Percentiles rank a stretch among this genome's conserved stretches.
Conservation (phyloP, 2,113 vertebrate species). For the Crotalus helleri region DNA sequence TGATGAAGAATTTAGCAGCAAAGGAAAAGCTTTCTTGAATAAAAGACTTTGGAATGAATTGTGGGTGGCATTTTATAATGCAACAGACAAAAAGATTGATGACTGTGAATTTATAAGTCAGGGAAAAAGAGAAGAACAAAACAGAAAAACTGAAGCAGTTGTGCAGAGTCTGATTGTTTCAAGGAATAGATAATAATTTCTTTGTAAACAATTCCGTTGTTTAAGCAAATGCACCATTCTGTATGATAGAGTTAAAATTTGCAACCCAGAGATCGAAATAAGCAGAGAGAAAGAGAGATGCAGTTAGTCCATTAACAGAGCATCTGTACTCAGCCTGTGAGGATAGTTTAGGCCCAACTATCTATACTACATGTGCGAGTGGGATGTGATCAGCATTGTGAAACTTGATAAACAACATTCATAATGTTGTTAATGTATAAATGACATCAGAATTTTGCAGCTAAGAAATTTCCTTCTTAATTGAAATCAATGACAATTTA, state of each 20-base stretch:
- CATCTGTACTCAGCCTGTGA: not conserved
- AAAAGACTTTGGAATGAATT: not conserved
- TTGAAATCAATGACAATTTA: not conserved
- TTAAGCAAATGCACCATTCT: not conserved
- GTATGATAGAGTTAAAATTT: not conserved
- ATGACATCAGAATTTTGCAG: not conserved
- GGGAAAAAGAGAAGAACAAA: not conserved
- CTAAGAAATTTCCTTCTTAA: not conserved
- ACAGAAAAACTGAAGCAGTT: not conserved
- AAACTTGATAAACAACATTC: not conserved
- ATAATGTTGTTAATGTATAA: not conserved
- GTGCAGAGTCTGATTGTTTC: not conserved
- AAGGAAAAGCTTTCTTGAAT: not conserved
- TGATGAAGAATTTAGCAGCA: not conserved
- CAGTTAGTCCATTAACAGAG: not conserved
- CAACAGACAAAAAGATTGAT: not conserved
- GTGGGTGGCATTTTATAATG: not conserved
- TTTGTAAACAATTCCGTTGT: not conserved
- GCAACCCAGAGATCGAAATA: not conserved
- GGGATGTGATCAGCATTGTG: not conserved
- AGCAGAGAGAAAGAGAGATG: not conserved
- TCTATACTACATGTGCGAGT: not conserved
- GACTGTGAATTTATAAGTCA: not conserved
- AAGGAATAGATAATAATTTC: slow-evolving; percentile 14
- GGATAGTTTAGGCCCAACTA: not conserved